phyloP scores from a whole-genome alignment of 37 sponge, comb jelly and placozoan genomes.

The Spongilla lacustris region DNA sequence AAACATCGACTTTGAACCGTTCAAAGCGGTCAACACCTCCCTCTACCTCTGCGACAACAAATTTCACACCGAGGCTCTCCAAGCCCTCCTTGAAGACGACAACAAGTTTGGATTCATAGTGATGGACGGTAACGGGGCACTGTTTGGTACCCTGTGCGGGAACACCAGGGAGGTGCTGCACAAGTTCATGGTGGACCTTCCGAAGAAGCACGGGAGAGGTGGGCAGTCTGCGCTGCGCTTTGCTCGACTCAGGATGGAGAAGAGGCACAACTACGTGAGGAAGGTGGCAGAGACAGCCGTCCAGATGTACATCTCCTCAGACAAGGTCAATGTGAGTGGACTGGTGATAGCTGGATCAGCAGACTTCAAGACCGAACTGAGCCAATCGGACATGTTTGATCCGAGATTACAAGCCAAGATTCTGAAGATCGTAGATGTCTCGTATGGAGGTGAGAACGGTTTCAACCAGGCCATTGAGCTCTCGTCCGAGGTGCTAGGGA shows the following conservation, averaged over 20 bases:
- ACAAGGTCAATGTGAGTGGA: conserved; percentile 92
- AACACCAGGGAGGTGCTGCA: conserved; percentile 97
- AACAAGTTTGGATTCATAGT: conserved; percentile 99
- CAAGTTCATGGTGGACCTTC: conserved; percentile 98
- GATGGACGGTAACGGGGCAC: conserved; percentile 98
- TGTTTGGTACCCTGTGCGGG: conserved; percentile 97
- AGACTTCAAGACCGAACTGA: conserved; percentile 98
- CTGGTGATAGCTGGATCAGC: conserved; percentile 98
- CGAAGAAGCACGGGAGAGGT: conserved; percentile 98
- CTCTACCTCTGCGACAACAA: conserved; percentile 99
- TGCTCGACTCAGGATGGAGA: conserved; percentile 96
- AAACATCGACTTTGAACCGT: conserved; percentile 99
- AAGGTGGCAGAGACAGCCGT: conserved; percentile 98
- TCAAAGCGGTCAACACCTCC: conserved; percentile 98
- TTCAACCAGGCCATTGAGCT: conserved; percentile 99
- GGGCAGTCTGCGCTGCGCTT: conserved; percentile 99
- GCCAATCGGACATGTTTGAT: conserved; percentile 99
- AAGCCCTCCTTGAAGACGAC: conserved; percentile 95
- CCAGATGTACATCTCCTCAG: conserved; percentile 89
- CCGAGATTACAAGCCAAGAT: conserved; percentile 88
- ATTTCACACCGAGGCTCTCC: conserved; percentile 98
- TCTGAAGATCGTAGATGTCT: conserved; percentile 95
- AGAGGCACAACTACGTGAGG: conserved; percentile 96
- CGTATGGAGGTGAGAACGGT: conserved; percentile 99
- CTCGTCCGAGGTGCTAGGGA: conserved; percentile 90